Percentiles rank a stretch among this genome's conserved stretches.
Conservation (phyloP, 2,888 invertebrate species). For the Rhagonycha lutea region DNA sequence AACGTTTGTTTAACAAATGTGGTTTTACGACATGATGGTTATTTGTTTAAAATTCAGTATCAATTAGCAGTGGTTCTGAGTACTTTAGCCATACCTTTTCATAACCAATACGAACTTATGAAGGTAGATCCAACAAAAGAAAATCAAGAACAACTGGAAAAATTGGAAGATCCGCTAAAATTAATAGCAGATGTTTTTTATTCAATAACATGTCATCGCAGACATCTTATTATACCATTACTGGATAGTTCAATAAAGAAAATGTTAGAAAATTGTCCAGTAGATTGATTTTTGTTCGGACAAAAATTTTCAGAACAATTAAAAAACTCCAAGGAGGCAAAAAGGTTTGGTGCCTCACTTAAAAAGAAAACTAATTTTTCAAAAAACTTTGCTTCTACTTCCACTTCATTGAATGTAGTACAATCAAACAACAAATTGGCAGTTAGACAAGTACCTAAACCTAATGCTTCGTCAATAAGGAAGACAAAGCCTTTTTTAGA, state of each 20-base stretch:
- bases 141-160: neutral
- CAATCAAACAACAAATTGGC: too few relatives aligned
- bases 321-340: neutral
- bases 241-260: neutral
- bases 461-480: neutral
- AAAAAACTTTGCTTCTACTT: neutral
- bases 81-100: conserved; percentile 15
- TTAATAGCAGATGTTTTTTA: conserved; percentile 11
- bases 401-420: too few relatives aligned
- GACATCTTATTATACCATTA: neutral
- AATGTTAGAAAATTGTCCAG: neutral
- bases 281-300: neutral
- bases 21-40: conserved; percentile 14
- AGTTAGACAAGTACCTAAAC: too few relatives aligned
- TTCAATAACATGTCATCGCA: conserved; percentile 5
- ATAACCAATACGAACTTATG: neutral
- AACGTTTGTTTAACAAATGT: conserved; percentile 6
- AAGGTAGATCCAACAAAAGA: neutral
- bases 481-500: neutral
- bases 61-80: conserved; percentile 12
- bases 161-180: conserved; percentile 9
- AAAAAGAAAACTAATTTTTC: neutral
- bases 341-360: neutral
- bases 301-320: neutral
- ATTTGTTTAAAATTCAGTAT: conserved; percentile 12